These are phyloP conservation scores for Cephalotes varians DNA, from an alignment of 2,888 invertebrate genomes.

Conservation along the genomic window DNA sequence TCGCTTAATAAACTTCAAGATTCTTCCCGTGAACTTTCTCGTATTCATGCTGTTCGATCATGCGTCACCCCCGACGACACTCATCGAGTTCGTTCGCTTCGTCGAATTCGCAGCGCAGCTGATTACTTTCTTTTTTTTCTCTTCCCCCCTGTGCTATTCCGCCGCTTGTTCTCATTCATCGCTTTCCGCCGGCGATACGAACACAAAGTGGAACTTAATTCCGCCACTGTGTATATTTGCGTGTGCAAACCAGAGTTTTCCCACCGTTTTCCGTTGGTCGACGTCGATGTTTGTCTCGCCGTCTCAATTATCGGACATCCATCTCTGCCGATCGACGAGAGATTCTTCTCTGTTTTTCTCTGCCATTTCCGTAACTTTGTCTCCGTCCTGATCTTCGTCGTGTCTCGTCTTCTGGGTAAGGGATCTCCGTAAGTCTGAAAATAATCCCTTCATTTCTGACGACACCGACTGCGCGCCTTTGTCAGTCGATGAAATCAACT, in stretches of 20 bases:
- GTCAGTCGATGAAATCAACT: slow-evolving; percentile 20
- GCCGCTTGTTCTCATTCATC: slow-evolving; percentile 21
- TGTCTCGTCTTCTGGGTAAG: not conserved
- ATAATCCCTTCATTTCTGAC: slow-evolving; percentile 37
- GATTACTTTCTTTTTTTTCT: slow-evolving; percentile 8
- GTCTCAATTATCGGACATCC: slow-evolving; percentile 36
- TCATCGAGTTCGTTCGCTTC: not conserved
- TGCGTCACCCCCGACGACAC: slow-evolving; percentile 16
- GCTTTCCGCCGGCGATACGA: not conserved
- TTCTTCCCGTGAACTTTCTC: slow-evolving; percentile 23
- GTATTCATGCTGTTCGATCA: slow-evolving; percentile 45
- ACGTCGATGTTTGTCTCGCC: slow-evolving; percentile 19
- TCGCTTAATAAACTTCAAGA: slow-evolving; percentile 45
- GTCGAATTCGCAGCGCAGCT: slow-evolving; percentile 3
- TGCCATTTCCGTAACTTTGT: not conserved
- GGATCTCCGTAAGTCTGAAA: slow-evolving; percentile 21
- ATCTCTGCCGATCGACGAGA: not conserved
- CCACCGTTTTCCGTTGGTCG: not conserved
- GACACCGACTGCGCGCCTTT: not conserved
- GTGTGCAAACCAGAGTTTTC: not conserved
- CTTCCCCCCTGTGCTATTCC: not conserved
- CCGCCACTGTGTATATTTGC: slow-evolving; percentile 27
- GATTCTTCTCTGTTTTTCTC: not conserved
- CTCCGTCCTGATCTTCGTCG: not conserved
- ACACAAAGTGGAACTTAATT: slow-evolving; percentile 40